Percentiles rank a stretch among this genome's conserved stretches.
These are phyloP conservation scores for Triops longicaudatus DNA, from an alignment of 1,140 invertebrate species.

Conservation along the genomic window DNA sequence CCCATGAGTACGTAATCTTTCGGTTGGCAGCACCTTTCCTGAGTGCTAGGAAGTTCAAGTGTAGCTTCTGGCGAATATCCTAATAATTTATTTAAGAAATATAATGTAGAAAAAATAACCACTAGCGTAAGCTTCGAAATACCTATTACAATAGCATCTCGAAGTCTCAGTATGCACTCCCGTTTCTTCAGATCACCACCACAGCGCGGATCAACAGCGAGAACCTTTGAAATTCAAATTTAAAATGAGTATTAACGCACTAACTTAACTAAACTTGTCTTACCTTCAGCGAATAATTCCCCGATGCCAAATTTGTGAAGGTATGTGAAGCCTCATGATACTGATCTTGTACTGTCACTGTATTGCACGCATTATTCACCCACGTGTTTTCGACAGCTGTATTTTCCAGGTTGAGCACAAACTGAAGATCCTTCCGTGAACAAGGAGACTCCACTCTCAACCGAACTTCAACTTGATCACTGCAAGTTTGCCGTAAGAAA, in stretches of 20 bases:
- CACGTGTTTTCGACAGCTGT: too few relatives aligned
- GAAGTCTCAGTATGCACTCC: too few relatives aligned
- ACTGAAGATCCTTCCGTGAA: not conserved
- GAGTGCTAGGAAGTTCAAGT: too few relatives aligned
- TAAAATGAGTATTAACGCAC: not conserved
- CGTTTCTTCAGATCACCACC: not conserved
- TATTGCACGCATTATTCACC: too few relatives aligned
- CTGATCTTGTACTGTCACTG: too few relatives aligned
- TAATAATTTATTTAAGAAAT: too few relatives aligned
- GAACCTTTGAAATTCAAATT: not conserved
- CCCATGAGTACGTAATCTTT: not conserved
- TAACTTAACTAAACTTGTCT: not conserved
- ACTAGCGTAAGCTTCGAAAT: too few relatives aligned
- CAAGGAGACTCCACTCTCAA: not conserved
- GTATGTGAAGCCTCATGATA: not conserved
- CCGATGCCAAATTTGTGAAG: not conserved
- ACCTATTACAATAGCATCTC: too few relatives aligned
- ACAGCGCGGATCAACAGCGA: not conserved
- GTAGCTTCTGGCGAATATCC: too few relatives aligned
- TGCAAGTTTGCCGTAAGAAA: not conserved
- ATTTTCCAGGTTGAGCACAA: not conserved
- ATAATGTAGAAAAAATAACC: too few relatives aligned
- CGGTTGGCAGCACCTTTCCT: not conserved
- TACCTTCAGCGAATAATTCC: not conserved
- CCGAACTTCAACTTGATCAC: not conserved